These are phyloP conservation scores for Pampus argenteus DNA, from an alignment of 2,797 vertebrate genomes.

Conservation along the genomic window DNA sequence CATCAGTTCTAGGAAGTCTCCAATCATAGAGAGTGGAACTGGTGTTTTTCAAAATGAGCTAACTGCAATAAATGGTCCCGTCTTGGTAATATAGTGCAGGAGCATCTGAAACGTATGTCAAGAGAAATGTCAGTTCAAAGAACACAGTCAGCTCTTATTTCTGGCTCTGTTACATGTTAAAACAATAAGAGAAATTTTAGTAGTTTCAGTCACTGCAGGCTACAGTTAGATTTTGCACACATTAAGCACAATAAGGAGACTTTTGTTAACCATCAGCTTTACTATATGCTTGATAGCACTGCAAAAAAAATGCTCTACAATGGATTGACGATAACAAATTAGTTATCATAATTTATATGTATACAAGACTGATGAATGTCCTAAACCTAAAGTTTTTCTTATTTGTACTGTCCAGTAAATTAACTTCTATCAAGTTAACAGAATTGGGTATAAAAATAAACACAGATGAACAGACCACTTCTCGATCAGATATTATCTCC, in stretches of 20 bases:
- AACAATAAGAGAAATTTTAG: conserved; percentile 2
- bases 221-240: conserved; percentile 15
- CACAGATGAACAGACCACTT: background rate
- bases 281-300: background rate
- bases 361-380: background rate
- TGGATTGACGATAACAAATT: background rate
- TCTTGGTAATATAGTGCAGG: conserved; percentile 10
- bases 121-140: conserved; percentile 12
- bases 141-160: conserved; percentile 3
- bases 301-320: background rate
- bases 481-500: background rate
- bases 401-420: conserved; percentile 7
- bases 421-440: background rate
- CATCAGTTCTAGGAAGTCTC: conserved; percentile 6
- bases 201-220: background rate
- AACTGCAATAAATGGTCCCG: background rate
- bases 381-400: background rate
- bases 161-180: conserved; percentile 28
- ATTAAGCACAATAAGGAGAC: conserved; percentile 15
- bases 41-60: conserved; percentile 3
- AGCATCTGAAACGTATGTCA: conserved; percentile 15
- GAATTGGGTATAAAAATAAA: conserved; percentile 10
- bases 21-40: background rate
- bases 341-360: background rate
- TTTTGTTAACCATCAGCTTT: background rate